Percentiles rank a stretch among this genome's conserved stretches.
Evolutionary conservation across 2,888 invertebrate species (phyloP).

Genomic region (Brassicogethes aeneus): DNA sequence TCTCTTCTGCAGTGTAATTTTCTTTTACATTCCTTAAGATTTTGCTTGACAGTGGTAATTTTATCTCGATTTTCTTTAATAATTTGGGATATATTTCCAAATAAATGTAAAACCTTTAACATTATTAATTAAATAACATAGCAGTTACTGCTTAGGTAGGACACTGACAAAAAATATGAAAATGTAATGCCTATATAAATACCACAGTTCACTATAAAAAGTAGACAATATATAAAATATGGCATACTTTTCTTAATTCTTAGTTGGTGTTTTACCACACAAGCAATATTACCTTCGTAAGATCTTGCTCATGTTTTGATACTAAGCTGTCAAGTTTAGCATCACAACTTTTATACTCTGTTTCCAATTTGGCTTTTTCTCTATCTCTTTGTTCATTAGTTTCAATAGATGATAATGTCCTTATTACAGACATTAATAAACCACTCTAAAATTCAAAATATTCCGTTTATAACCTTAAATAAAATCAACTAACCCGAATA

Average conservation of each 20-base stretch:
- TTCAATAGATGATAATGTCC: constrained; percentile 88
- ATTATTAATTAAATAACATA: constrained; percentile 10
- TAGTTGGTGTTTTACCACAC: not conserved
- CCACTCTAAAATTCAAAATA: constrained; percentile 54
- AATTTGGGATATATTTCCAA: constrained; percentile 65
- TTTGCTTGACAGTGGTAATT: constrained; percentile 70
- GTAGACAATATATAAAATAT: no score
- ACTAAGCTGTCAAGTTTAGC: constrained; percentile 81
- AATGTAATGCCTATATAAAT: no score
- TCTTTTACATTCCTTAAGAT: constrained; percentile 72
- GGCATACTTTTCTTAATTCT: not conserved
- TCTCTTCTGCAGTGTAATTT: constrained; percentile 84
- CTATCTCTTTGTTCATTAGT: constrained; percentile 88
- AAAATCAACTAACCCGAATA: not conserved
- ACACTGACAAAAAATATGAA: no score
- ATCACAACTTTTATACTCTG: constrained; percentile 89
- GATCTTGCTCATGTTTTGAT: constrained; percentile 77
- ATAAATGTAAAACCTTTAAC: constrained; percentile 51
- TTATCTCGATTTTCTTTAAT: constrained; percentile 69
- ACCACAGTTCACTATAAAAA: no score
- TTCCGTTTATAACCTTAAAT: constrained; percentile 11
- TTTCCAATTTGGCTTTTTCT: constrained; percentile 88
- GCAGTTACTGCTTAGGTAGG: constrained; percentile 6
- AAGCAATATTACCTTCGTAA: constrained; percentile 61
- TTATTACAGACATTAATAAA: constrained; percentile 87